These are phyloP conservation scores for Phataginus tricuspis DNA, from an alignment of 2,797 vertebrate species.

Conservation along the genomic window DNA sequence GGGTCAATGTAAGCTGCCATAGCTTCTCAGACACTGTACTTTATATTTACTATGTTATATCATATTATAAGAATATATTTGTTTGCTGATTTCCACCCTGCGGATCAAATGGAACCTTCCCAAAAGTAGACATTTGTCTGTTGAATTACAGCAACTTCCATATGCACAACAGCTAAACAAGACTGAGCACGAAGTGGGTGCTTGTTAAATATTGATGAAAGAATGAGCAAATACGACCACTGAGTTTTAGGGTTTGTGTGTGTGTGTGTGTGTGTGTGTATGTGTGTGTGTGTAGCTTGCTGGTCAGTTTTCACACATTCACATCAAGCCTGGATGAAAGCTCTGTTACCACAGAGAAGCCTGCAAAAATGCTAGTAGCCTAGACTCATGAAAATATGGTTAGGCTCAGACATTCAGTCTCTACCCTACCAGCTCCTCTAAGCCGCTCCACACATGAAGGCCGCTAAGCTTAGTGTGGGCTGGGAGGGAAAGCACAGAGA, in stretches of 20 bases:
- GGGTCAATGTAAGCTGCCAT: accelerated
- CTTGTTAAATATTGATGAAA: neutral
- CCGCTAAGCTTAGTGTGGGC: neutral
- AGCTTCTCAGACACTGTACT: neutral
- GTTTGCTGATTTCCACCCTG: neutral
- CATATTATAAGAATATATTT: neutral
- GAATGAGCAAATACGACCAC: neutral
- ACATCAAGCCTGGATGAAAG: neutral
- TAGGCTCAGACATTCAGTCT: neutral
- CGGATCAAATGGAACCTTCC: neutral
- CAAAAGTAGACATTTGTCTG: neutral
- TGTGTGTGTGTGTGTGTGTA: neutral
- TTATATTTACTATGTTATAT: neutral
- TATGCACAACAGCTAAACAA: neutral
- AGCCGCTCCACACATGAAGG: neutral
- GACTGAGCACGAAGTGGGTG: neutral
- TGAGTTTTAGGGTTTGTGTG: neutral
- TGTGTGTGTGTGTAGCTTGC: no score
- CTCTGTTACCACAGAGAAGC: neutral
- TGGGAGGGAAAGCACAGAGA: neutral
- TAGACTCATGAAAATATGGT: neutral
- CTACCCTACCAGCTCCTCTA: neutral
- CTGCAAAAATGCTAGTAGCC: neutral
- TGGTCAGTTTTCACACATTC: neutral
- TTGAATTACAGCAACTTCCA: neutral